Percentiles rank a stretch among this genome's conserved stretches.
These are phyloP conservation scores for Dufourea novaeangliae DNA, from an alignment of 1,140 invertebrate genomes.

Conservation along the genomic window DNA sequence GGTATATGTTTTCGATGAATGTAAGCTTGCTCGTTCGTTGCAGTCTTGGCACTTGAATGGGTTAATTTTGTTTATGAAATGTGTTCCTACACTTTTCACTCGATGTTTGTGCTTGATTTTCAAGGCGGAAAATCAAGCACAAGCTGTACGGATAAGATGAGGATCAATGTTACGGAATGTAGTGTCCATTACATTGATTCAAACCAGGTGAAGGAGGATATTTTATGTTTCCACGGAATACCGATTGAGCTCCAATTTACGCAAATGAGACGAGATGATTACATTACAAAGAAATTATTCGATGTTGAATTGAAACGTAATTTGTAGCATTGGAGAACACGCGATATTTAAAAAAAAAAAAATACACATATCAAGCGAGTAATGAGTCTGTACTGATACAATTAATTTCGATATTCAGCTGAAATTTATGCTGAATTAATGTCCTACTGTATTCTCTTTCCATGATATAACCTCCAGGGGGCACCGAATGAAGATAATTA, in stretches of 20 bases:
- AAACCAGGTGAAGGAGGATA: background rate
- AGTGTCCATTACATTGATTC: conserved; percentile 46
- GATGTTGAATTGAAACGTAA: background rate
- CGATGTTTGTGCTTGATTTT: conserved; percentile 55
- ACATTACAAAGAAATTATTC: background rate
- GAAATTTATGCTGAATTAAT: conserved; percentile 35
- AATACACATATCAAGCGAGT: background rate
- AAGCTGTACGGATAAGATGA: conserved; percentile 49
- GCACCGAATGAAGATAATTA: conserved; percentile 43
- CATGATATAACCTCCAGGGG: conserved; percentile 66
- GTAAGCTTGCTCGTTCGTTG: background rate
- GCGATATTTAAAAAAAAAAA: background rate
- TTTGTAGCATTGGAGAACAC: background rate
- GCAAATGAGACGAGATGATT: background rate
- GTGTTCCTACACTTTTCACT: background rate
- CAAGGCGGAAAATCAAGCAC: conserved; percentile 53
- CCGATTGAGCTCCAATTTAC: background rate
- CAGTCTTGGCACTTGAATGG: conserved; percentile 28
- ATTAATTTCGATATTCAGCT: conserved; percentile 25
- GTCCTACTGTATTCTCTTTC: conserved; percentile 74
- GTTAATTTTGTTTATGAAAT: conserved; percentile 21
- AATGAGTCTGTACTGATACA: conserved; percentile 44
- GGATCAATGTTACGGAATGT: conserved; percentile 39
- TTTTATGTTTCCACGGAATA: background rate
- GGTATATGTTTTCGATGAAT: conserved; percentile 4